phyloP scores from a whole-genome alignment of 2,797 vertebrate genomes.

The Gorsachius magnificus region DNA sequence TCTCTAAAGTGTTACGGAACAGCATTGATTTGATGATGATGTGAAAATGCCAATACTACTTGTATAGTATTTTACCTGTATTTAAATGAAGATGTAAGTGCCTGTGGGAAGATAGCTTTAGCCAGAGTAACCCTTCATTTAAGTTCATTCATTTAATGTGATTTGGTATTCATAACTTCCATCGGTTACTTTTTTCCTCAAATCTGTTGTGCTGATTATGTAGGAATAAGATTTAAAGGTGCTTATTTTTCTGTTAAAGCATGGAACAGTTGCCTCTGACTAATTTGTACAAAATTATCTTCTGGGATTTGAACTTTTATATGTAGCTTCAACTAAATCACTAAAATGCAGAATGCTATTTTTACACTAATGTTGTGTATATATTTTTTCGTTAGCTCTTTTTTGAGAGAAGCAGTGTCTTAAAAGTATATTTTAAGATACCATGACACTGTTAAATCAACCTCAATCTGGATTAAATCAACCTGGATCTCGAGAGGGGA shows the following conservation, averaged over 20 bases:
- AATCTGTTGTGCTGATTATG: not conserved
- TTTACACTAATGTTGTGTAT: not conserved
- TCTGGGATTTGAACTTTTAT: not conserved
- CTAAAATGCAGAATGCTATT: not conserved
- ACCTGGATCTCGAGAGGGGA: not conserved
- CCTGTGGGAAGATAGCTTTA: not conserved
- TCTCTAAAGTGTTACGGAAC: not conserved
- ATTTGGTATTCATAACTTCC: not conserved
- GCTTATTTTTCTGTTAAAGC: not conserved
- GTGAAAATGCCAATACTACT: not conserved
- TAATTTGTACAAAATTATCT: not conserved
- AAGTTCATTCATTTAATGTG: not conserved
- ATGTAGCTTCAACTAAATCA: not conserved
- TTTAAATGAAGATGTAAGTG: not conserved
- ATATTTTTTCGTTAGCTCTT: not conserved
- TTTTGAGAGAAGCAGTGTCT: not conserved
- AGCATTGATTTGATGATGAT: not conserved
- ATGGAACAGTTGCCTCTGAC: not conserved
- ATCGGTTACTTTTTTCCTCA: not conserved
- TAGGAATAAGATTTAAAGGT: not conserved
- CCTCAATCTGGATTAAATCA: not conserved
- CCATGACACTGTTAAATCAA: not conserved
- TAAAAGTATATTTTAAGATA: not conserved
- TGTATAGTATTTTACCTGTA: not conserved
- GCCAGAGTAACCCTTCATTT: not conserved